Conservation (phyloP, 2,888 invertebrate genomes). For the Hypselothyrea guttata region DNA sequence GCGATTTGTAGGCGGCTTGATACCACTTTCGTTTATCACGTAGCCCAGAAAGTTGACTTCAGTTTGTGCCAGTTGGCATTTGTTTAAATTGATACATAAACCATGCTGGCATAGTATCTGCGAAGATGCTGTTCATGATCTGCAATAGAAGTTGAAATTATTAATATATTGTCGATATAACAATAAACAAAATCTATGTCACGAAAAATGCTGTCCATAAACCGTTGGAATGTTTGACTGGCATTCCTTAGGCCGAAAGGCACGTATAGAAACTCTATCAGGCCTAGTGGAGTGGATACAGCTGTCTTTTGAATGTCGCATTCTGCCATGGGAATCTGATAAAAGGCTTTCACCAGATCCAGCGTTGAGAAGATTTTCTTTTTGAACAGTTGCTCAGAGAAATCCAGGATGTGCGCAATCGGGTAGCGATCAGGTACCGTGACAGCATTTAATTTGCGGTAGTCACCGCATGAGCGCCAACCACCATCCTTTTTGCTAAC, state of each 20-base stretch:
- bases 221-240: neutral
- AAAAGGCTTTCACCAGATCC: slow-evolving; percentile 25
- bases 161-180: neutral
- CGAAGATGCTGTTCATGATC: no score
- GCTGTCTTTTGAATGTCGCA: neutral
- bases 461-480: slow-evolving; percentile 63
- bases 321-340: slow-evolving; percentile 13
- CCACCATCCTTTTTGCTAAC: neutral
- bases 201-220: neutral
- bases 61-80: no score
- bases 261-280: neutral
- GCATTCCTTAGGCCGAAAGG: neutral
- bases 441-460: slow-evolving; percentile 58
- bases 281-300: neutral
- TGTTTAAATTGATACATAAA: no score
- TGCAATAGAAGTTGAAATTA: neutral
- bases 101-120: no score
- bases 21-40: no score
- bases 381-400: slow-evolving; percentile 15
- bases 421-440: slow-evolving; percentile 78
- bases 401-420: slow-evolving; percentile 69
- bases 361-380: slow-evolving; percentile 25
- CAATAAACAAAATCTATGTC: neutral
- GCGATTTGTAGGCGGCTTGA: no score
- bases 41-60: no score